Conservation (phyloP, 2,888 invertebrate species). For the Vesta saturnalis region DNA sequence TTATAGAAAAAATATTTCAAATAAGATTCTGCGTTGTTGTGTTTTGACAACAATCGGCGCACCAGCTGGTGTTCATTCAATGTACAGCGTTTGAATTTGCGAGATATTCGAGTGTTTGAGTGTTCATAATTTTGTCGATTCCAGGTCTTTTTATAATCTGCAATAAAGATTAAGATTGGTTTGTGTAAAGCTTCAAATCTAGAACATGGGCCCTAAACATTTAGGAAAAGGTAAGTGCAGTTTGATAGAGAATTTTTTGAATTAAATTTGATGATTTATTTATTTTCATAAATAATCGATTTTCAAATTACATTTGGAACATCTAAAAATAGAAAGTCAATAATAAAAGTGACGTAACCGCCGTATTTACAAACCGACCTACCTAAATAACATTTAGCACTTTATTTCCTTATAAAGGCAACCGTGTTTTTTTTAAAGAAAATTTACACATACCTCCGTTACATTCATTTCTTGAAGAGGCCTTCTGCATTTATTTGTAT, state of each 20-base stretch:
- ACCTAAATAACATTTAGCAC: not conserved
- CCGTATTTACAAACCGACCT: not conserved
- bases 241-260: not conserved
- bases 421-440: not conserved
- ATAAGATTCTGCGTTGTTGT: not conserved
- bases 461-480: slow-evolving; percentile 15
- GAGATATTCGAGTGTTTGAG: not conserved
- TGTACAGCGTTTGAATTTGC: not conserved
- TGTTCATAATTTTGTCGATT: not conserved
- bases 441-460: not conserved
- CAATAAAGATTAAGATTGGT: no score
- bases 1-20: no score
- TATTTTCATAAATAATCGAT: not conserved
- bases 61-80: slow-evolving; percentile 8
- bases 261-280: not conserved
- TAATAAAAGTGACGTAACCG: slow-evolving; percentile 28
- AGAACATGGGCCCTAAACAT: slow-evolving; percentile 42
- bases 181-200: no score
- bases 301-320: not conserved
- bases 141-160: not conserved
- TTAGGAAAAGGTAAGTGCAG: slow-evolving; percentile 47
- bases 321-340: slow-evolving; percentile 37
- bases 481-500: slow-evolving; percentile 33
- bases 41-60: slow-evolving; percentile 11
- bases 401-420: not conserved